Base-by-base conservation (phyloP, 53 echinoderm and acorn worm genomes). In the Arbacia lixula region DNA sequence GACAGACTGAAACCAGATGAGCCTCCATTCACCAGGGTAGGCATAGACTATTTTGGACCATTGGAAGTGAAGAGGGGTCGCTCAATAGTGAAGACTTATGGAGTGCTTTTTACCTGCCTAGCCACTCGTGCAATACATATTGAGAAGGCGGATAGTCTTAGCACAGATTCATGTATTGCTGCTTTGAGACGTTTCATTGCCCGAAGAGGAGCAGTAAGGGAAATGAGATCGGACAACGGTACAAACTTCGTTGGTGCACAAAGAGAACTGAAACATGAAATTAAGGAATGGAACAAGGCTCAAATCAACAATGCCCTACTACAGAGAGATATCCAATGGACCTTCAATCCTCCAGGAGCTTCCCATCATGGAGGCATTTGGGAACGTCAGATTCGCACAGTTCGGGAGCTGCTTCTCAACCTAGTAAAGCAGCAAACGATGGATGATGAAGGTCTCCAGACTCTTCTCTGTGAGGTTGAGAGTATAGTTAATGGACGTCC, bases 351-450 rank as follows among this genome's bases (percentile, higher is more conserved):
- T 41, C 92, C 84, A 10, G 88, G 50, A 41, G 92, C 60, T 27
- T 83, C 83, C 21, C 92, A 92, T 33, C 74, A 67, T 60, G 86
- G 89, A 2, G 92, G 92, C 3, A 64, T 92, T 16, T 89, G 92
- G 89, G 84, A 92, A 60, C 55, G 86, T 4, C 89, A 89, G 63
- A 89, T 92, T 32, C 55, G 86, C 38, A 89, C 92, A 20, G 78
- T 85, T 4, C 72, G 88, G 67, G 40, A 87, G 75, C 19, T 90
- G 73, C 53, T 90, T 8, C 31, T 52, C 51, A 69, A 54, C 34
- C 25, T 82, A 17, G 41, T 90, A 3, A 86, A 58, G 49, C 65
- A 92, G 66, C 92, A 92, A 71, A 84, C 73, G 25, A 27, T 89
- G 29, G 46, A 60, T 36, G 88, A 91, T 66, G 85, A 85, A n/a